Evolutionary conservation across 2,888 invertebrate genomes (phyloP).

Genomic region (Agriotes lineatus): DNA sequence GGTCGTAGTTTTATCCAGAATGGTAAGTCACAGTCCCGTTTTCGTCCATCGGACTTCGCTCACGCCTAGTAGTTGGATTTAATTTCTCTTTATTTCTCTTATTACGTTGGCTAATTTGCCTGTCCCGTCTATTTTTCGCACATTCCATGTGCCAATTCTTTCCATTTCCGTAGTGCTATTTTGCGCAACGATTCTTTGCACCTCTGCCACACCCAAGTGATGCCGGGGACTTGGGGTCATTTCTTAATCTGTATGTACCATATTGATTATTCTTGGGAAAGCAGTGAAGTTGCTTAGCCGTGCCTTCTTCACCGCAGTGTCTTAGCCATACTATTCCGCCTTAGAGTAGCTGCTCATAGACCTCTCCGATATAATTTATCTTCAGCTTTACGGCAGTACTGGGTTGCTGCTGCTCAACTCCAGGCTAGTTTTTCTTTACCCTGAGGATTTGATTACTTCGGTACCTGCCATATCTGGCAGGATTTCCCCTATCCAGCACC

Average conservation of each 20-base stretch:
- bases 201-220: slow-evolving; percentile 5
- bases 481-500: no score
- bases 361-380: no score
- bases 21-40: background rate
- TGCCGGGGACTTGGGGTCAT: slow-evolving; percentile 13
- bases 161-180: background rate
- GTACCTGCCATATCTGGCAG: no score
- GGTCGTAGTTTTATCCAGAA: background rate
- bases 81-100: background rate
- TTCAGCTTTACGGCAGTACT: no score
- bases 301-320: no score
- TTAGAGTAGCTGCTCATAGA: no score
- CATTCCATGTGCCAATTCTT: background rate
- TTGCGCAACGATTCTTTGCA: background rate
- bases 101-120: background rate
- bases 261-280: no score
- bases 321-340: no score
- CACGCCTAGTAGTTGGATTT: background rate
- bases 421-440: no score
- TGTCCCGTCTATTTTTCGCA: background rate
- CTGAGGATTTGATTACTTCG: no score
- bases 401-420: no score
- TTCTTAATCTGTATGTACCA: background rate
- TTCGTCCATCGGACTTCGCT: background rate
- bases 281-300: no score